Evolutionary conservation across 2,113 vertebrate genomes (phyloP).

Genomic region (Oreochromis spilurus): DNA sequence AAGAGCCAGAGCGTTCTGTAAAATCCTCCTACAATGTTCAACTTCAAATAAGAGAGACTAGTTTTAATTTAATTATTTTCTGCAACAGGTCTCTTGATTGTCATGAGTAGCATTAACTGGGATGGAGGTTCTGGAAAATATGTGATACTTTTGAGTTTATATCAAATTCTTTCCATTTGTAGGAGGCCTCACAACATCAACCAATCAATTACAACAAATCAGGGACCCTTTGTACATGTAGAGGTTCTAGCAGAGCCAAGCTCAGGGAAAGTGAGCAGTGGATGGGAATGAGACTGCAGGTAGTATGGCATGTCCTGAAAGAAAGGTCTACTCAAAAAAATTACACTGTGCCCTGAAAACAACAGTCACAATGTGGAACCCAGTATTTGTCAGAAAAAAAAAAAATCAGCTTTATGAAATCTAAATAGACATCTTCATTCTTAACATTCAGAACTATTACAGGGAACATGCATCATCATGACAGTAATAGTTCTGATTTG

Average conservation of each 20-base stretch:
- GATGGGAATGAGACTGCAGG: background rate
- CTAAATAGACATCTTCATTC: background rate
- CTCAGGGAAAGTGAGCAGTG: background rate
- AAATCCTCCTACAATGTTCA: background rate
- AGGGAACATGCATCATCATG: background rate
- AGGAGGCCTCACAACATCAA: background rate
- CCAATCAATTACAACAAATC: background rate
- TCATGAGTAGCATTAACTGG: background rate
- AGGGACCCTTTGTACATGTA: background rate
- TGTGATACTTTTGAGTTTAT: background rate
- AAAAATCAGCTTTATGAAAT: background rate
- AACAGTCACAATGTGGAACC: background rate
- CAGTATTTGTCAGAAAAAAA: background rate
- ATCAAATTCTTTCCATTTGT: background rate
- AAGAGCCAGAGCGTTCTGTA: background rate
- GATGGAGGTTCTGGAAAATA: background rate
- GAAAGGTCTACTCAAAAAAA: background rate
- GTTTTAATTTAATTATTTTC: background rate
- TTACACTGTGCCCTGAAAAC: background rate
- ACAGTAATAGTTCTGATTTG: background rate
- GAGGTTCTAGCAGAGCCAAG: background rate
- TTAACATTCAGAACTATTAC: background rate
- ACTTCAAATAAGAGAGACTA: background rate
- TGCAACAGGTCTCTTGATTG: background rate
- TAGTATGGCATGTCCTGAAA: background rate